Percentiles rank a stretch among this genome's conserved stretches.
Conservation (phyloP, 2,797 vertebrate species). For the Vespertilio murinus region DNA sequence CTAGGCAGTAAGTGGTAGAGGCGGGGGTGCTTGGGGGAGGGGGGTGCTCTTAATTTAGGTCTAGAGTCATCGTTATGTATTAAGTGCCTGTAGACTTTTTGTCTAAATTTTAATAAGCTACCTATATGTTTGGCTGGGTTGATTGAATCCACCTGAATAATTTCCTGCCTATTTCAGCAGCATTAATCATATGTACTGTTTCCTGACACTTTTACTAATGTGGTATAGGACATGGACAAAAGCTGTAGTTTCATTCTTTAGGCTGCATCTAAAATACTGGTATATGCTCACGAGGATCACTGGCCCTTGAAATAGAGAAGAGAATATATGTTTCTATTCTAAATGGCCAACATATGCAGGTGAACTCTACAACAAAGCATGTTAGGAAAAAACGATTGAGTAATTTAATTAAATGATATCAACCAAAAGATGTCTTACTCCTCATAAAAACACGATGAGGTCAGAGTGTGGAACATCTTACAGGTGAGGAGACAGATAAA, state of each 20-base stretch:
- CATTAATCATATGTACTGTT: slow-evolving; percentile 78
- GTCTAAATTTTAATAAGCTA: slow-evolving; percentile 81
- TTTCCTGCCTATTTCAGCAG: slow-evolving; percentile 79
- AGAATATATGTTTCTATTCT: slow-evolving; percentile 22
- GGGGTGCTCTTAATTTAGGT: slow-evolving; percentile 62
- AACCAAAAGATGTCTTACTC: background rate
- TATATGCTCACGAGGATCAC: background rate
- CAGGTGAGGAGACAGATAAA: slow-evolving; percentile 3
- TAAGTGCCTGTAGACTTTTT: slow-evolving; percentile 80
- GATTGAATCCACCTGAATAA: slow-evolving; percentile 82
- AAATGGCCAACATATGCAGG: background rate
- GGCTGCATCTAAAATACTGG: slow-evolving; percentile 46
- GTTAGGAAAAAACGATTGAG: background rate
- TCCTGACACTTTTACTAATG: slow-evolving; percentile 78
- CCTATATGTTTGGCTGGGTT: slow-evolving; percentile 76
- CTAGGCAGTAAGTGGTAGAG: background rate
- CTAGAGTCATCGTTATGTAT: slow-evolving; percentile 77
- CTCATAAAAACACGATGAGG: background rate
- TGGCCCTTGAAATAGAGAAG: slow-evolving; percentile 17
- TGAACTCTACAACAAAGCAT: background rate
- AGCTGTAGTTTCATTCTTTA: slow-evolving; percentile 55
- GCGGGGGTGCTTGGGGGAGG: background rate
- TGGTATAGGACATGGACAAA: slow-evolving; percentile 62
- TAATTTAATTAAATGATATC: background rate
- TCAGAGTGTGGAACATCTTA: background rate